Percentiles rank a stretch among this genome's conserved stretches.
Evolutionary conservation across 2,888 invertebrate species (phyloP).

Genomic region (Acleris sparsana): DNA sequence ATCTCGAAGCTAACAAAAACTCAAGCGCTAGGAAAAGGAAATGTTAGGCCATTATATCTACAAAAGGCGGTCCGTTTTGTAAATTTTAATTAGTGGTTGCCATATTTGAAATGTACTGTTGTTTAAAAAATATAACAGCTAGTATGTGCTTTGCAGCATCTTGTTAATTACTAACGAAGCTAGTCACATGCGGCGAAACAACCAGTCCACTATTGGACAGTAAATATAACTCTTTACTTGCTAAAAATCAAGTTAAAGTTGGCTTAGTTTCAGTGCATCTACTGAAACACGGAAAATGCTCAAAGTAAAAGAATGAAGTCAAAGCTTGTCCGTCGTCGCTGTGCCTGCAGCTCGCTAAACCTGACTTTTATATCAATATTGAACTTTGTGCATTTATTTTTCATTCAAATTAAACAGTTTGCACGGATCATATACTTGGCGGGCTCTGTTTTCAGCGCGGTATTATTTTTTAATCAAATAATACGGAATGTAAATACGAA

Average conservation of each 20-base stretch:
- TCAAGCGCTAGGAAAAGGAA: too few species aligned
- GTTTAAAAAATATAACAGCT: neutral
- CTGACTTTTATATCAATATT: conserved; percentile 29
- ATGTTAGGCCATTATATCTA: too few species aligned
- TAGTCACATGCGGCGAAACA: conserved; percentile 10
- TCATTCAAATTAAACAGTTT: conserved; percentile 1
- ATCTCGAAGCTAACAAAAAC: too few species aligned
- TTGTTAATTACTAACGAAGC: conserved; percentile 8
- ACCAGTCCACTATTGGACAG: conserved; percentile 6
- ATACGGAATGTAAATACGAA: too few species aligned
- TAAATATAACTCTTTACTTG: conserved; percentile 22
- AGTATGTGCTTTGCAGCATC: neutral
- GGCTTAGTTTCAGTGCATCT: conserved; percentile 33
- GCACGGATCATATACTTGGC: too few species aligned
- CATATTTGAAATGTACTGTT: neutral
- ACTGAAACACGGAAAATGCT: conserved; percentile 24
- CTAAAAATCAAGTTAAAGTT: conserved; percentile 32
- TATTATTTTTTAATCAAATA: too few species aligned
- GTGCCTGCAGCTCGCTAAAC: conserved; percentile 27
- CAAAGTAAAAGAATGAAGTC: conserved; percentile 31
- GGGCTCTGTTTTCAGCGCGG: too few species aligned
- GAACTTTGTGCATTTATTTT: conserved; percentile 18
- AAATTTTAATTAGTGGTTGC: too few species aligned
- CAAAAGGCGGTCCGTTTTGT: too few species aligned
- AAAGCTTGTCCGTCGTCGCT: conserved; percentile 18